Evolutionary conservation across 2,113 vertebrate genomes (phyloP).

Genomic region (Carollia perspicillata): DNA sequence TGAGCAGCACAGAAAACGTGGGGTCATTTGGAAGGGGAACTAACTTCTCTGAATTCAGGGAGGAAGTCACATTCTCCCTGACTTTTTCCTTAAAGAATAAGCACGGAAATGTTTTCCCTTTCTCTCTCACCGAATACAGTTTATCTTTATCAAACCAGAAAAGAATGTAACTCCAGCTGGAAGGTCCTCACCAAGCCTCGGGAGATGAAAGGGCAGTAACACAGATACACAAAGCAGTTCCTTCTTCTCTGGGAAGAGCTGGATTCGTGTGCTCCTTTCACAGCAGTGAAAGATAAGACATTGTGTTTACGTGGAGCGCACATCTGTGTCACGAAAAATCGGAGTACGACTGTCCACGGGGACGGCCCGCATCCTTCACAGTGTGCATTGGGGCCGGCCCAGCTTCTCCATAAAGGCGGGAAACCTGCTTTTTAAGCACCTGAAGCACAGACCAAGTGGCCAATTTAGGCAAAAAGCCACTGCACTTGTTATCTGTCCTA

Average conservation of each 20-base stretch:
- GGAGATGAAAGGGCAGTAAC: conserved; percentile 65
- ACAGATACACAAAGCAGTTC: conserved; percentile 59
- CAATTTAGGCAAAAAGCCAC: conserved; percentile 56
- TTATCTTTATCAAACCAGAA: conserved; percentile 68
- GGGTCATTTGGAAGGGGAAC: conserved; percentile 23
- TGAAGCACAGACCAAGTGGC: conserved; percentile 47
- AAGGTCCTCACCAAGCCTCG: conserved; percentile 64
- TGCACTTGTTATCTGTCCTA: conserved; percentile 68
- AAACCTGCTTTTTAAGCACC: conserved; percentile 56
- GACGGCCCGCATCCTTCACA: not conserved
- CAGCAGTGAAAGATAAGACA: conserved; percentile 63
- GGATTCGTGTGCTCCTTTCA: conserved; percentile 56
- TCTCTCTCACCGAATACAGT: conserved; percentile 54
- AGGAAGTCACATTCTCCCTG: not conserved
- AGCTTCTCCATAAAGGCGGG: not conserved
- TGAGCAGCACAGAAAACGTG: conserved; percentile 35
- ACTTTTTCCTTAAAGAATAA: conserved; percentile 69
- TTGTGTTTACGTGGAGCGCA: conserved; percentile 56
- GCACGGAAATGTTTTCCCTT: conserved; percentile 57
- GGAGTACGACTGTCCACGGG: not conserved
- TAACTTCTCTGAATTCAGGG: not conserved
- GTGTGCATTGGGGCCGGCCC: not conserved
- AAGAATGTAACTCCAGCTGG: conserved; percentile 50
- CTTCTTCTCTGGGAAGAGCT: conserved; percentile 64
- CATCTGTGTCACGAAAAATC: conserved; percentile 22